Conservation (phyloP, 2,888 invertebrate species). For the Neocrepidodera transversa region DNA sequence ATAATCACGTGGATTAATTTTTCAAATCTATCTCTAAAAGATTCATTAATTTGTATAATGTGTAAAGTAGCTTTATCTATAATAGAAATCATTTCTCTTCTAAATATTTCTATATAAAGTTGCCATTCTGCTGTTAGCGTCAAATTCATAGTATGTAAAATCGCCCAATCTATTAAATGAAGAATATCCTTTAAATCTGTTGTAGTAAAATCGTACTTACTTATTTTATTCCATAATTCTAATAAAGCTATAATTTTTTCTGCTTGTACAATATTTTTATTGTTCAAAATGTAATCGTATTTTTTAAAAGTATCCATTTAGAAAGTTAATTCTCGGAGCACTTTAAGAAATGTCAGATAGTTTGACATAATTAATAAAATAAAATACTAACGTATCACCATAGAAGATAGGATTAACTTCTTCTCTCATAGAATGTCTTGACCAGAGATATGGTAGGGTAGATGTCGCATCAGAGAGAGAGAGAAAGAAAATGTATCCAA, state of each 20-base stretch:
- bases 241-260: slow-evolving; percentile 52
- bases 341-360: too few species aligned
- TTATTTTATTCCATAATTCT: slow-evolving; percentile 52
- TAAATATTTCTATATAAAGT: slow-evolving; percentile 48
- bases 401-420: too few species aligned
- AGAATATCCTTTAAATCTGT: slow-evolving; percentile 49
- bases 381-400: too few species aligned
- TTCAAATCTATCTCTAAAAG: slow-evolving; percentile 51
- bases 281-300: slow-evolving; percentile 53
- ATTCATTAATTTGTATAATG: slow-evolving; percentile 47
- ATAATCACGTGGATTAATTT: slow-evolving; percentile 54
- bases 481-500: too few species aligned
- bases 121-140: slow-evolving; percentile 57
- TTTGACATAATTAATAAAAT: neutral
- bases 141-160: slow-evolving; percentile 55
- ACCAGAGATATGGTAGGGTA: too few species aligned
- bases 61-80: slow-evolving; percentile 51
- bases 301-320: slow-evolving; percentile 47
- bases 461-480: too few species aligned
- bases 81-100: slow-evolving; percentile 32
- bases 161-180: slow-evolving; percentile 56
- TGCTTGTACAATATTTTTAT: slow-evolving; percentile 49
- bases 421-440: too few species aligned
- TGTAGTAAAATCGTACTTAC: slow-evolving; percentile 46
- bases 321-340: neutral